These are phyloP conservation scores for Neoscelio sp. DNA, from an alignment of 2,888 invertebrate genomes.

Conservation along the genomic window DNA sequence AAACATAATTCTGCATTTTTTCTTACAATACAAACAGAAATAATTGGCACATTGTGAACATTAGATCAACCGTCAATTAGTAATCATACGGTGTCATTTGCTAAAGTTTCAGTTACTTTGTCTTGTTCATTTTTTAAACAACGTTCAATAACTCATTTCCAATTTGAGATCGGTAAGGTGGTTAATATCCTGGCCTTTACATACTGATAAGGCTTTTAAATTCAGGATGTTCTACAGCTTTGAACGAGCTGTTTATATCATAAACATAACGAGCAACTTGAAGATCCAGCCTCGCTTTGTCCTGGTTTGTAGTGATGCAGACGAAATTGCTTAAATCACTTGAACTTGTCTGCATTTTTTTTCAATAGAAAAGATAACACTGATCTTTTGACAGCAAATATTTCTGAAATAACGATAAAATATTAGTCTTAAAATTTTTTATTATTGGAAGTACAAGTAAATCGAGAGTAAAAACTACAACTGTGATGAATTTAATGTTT, in stretches of 20 bases:
- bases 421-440: too few relatives aligned
- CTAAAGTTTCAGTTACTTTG: conserved; percentile 1
- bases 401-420: conserved; percentile 5
- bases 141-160: conserved; percentile 4
- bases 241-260: conserved; percentile 24
- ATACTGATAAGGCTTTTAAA: conserved; percentile 16
- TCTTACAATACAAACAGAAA: conserved; percentile 28
- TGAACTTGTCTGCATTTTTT: neutral
- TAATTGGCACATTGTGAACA: conserved; percentile 25
- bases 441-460: too few relatives aligned
- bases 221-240: conserved; percentile 29
- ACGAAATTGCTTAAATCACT: conserved; percentile 6
- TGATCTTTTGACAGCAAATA: neutral
- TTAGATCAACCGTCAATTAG: conserved; percentile 29
- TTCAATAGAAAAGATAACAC: neutral
- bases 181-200: conserved; percentile 31
- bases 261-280: conserved; percentile 33
- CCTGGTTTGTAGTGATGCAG: neutral
- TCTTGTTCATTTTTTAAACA: conserved; percentile 1
- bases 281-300: conserved; percentile 14
- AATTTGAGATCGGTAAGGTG: conserved; percentile 22
- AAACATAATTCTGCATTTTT: conserved; percentile 19
- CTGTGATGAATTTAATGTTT: too few relatives aligned
- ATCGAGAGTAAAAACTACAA: too few relatives aligned
- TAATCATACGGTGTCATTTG: conserved; percentile 16